Conservation (phyloP, 1,140 invertebrate genomes). For the Linepithema humile region DNA sequence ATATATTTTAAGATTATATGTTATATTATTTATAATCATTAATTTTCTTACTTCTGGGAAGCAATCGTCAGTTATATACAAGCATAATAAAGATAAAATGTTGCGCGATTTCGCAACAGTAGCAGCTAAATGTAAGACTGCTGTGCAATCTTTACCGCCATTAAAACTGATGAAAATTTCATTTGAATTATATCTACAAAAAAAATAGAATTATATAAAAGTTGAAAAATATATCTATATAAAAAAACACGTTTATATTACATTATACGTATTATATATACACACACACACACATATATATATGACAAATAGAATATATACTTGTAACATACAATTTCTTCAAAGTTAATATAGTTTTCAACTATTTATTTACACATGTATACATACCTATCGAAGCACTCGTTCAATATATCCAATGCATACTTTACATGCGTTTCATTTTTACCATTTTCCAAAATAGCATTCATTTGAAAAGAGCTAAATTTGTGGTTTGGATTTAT, state of each 20-base stretch:
- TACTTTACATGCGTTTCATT: constrained; percentile 69
- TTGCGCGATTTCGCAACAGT: constrained; percentile 86
- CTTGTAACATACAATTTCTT: not conserved
- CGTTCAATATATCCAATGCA: constrained; percentile 74
- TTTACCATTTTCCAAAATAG: constrained; percentile 63
- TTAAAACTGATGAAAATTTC: constrained; percentile 96
- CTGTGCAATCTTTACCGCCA: constrained; percentile 99
- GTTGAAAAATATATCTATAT: not conserved
- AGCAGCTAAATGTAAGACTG: constrained; percentile 91
- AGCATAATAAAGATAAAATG: constrained; percentile 72
- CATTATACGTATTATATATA: too few relatives aligned
- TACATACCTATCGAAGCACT: constrained; percentile 78
- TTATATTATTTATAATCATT: not conserved
- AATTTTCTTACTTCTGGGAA: constrained; percentile 88
- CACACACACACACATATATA: too few relatives aligned
- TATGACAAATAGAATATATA: too few relatives aligned
- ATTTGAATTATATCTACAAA: constrained; percentile 86
- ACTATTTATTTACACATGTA: not conserved
- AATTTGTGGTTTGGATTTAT: constrained; percentile 64
- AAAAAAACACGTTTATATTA: not conserved
- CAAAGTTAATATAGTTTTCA: too few relatives aligned
- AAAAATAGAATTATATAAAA: not conserved
- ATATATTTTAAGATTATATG: not conserved
- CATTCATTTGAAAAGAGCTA: constrained; percentile 53
- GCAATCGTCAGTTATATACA: constrained; percentile 87